Conservation (phyloP, 2,888 invertebrate genomes). For the Leptodirus hochenwartii region DNA sequence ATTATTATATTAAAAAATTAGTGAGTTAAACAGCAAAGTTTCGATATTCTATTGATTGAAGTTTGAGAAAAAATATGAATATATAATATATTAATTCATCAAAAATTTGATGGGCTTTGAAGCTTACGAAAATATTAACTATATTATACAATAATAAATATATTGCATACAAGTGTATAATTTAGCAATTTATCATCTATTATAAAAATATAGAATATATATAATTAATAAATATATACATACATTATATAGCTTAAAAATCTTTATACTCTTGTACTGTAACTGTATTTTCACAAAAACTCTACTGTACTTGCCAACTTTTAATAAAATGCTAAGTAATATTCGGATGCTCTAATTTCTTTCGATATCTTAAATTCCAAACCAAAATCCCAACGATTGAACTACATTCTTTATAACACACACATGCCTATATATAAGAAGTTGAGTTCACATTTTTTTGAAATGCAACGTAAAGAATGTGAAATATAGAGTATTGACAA, state of each 20-base stretch:
- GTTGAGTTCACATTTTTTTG: no score
- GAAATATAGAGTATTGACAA: no score
- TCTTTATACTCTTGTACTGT: conserved; percentile 28
- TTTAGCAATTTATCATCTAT: no score
- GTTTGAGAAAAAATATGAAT: conserved; percentile 1
- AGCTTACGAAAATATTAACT: not conserved
- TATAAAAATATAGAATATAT: conserved; percentile 9
- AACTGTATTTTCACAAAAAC: conserved; percentile 25
- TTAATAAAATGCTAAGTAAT: conserved; percentile 27
- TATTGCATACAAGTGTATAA: no score
- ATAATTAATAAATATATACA: conserved; percentile 9
- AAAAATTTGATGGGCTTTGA: no score
- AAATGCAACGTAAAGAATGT: no score
- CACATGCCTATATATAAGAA: no score
- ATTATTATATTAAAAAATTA: not conserved
- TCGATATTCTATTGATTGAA: not conserved
- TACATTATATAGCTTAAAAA: conserved; percentile 20
- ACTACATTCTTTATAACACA: no score
- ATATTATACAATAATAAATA: not conserved
- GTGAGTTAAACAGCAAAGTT: not conserved
- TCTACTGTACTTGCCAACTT: conserved; percentile 26
- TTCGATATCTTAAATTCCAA: no score
- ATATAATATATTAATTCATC: no score
- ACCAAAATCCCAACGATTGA: no score
- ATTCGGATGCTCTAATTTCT: no score